phyloP scores from a whole-genome alignment of 1,140 invertebrate species.

The Melipona quadrifasciata region DNA sequence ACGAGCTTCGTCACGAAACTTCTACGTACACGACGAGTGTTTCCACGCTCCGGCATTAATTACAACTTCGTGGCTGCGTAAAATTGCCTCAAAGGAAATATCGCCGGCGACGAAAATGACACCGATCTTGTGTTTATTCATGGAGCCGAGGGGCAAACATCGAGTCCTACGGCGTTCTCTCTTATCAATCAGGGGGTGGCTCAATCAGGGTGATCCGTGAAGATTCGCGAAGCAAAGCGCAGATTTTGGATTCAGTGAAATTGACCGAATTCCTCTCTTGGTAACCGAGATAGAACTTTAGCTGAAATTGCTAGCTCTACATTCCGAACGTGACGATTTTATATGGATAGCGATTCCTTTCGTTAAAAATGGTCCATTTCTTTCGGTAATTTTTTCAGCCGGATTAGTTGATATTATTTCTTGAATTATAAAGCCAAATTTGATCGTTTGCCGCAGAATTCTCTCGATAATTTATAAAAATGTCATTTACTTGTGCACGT shows the following conservation, averaged over 20 bases:
- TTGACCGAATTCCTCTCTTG: not conserved
- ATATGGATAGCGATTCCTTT: too few relatives aligned
- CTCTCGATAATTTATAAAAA: too few relatives aligned
- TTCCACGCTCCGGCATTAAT: constrained; percentile 11
- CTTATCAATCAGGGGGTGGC: not conserved
- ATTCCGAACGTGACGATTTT: too few relatives aligned
- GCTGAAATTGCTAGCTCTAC: too few relatives aligned
- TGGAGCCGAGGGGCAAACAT: not conserved
- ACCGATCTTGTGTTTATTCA: constrained; percentile 17
- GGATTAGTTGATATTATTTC: not conserved
- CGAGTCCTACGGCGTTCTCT: not conserved
- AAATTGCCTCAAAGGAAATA: constrained; percentile 26
- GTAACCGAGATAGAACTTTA: too few relatives aligned
- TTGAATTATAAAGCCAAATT: not conserved
- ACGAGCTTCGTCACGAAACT: not conserved
- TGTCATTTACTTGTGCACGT: too few relatives aligned
- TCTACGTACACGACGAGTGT: not conserved
- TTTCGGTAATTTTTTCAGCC: not conserved
- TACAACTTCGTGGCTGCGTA: constrained; percentile 17
- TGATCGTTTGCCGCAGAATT: not conserved
- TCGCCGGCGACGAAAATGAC: not conserved
- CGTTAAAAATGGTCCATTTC: too few relatives aligned
- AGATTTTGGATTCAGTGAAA: not conserved
- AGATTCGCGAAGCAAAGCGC: not conserved
- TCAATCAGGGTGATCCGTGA: not conserved